Evolutionary conservation across 2,888 invertebrate genomes (phyloP).

Genomic region (Pterobdella sp.): DNA sequence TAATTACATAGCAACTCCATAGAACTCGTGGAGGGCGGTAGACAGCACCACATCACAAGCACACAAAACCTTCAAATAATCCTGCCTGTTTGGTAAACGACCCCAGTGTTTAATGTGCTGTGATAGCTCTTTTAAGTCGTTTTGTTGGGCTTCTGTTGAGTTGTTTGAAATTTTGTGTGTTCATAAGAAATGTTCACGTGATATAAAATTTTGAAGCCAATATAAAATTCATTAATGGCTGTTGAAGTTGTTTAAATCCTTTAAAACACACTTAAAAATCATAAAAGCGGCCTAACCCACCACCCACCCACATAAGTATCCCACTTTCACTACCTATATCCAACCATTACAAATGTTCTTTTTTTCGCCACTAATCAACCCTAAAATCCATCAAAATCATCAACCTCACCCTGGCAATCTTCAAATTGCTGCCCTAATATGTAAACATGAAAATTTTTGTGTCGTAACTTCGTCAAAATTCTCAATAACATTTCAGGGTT

Average conservation of each 20-base stretch:
- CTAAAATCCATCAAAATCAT: too few species aligned
- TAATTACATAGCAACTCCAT: conserved; percentile 67
- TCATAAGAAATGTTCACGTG: too few species aligned
- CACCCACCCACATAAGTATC: too few species aligned
- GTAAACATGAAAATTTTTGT: conserved; percentile 57
- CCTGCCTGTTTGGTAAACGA: conserved; percentile 55
- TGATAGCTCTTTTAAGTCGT: conserved; percentile 53
- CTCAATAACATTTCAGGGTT: conserved; percentile 62
- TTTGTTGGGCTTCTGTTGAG: conserved; percentile 55
- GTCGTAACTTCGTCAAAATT: conserved; percentile 51
- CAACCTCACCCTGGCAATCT: conserved; percentile 12
- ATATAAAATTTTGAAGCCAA: too few species aligned
- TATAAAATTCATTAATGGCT: too few species aligned
- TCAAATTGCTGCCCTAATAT: conserved; percentile 52
- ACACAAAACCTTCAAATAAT: conserved; percentile 58
- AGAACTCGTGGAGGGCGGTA: conserved; percentile 68
- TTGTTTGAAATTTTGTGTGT: too few species aligned
- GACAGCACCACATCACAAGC: conserved; percentile 63
- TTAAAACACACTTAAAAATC: too few species aligned
- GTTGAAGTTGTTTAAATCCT: too few species aligned
- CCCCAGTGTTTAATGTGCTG: conserved; percentile 58
- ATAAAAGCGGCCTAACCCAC: too few species aligned
- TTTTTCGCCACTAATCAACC: too few species aligned
- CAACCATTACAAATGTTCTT: too few species aligned
- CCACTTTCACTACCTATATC: too few species aligned